Evolutionary conservation across 2,113 vertebrate species (phyloP).

Genomic region (Anguilla japonica): DNA sequence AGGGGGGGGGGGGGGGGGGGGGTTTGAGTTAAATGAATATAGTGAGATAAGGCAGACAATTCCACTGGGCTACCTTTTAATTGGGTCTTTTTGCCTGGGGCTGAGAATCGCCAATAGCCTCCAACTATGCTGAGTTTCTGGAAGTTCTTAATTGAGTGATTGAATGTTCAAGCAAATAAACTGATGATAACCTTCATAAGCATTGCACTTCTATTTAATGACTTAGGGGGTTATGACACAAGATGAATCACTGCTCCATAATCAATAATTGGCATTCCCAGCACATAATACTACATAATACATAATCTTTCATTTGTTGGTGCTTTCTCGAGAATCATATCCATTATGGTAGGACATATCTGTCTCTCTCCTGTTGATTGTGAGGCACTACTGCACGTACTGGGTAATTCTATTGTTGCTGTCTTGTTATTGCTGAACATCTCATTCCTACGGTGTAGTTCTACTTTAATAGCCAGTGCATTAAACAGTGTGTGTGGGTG

Average conservation of each 20-base stretch:
- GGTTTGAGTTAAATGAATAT: background rate
- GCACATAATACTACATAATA: conserved; percentile 56
- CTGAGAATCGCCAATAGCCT: conserved; percentile 60
- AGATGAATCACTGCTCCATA: conserved; percentile 24
- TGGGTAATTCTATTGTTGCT: conserved; percentile 34
- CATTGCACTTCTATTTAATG: conserved; percentile 65
- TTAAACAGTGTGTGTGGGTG: background rate
- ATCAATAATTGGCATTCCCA: conserved; percentile 56
- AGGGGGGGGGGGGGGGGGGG: background rate
- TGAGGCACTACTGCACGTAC: conserved; percentile 20
- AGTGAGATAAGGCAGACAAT: conserved; percentile 49
- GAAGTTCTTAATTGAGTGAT: conserved; percentile 65
- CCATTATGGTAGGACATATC: conserved; percentile 23
- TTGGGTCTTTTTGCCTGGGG: conserved; percentile 69
- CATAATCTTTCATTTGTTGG: conserved; percentile 25
- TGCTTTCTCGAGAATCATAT: conserved; percentile 40
- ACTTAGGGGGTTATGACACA: conserved; percentile 60
- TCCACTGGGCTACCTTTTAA: conserved; percentile 70
- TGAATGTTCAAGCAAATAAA: conserved; percentile 61
- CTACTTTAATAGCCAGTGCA: background rate
- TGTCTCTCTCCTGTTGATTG: conserved; percentile 24
- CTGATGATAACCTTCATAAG: conserved; percentile 66
- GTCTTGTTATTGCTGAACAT: background rate
- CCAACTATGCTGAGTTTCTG: conserved; percentile 60
- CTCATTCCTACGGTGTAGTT: background rate